phyloP scores from a whole-genome alignment of 2,888 invertebrate genomes.

The Agrotis clavis region DNA sequence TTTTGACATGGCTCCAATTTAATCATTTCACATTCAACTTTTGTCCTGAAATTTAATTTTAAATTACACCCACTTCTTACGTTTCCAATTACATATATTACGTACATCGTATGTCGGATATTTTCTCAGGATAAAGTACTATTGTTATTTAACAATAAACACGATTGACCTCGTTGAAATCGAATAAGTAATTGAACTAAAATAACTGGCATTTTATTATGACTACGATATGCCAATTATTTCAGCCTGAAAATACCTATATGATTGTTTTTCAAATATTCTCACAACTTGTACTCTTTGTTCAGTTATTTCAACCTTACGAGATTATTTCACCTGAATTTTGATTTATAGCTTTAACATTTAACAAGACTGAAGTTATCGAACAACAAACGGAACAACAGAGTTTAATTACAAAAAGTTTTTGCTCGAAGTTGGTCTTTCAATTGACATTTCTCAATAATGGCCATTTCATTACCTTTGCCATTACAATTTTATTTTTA shows the following conservation, averaged over 20 bases:
- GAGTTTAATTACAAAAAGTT: constrained; percentile 73
- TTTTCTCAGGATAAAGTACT: constrained; percentile 29
- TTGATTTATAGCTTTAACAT: constrained; percentile 74
- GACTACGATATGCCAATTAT: constrained; percentile 4
- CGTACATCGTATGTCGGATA: constrained; percentile 24
- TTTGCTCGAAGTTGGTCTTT: constrained; percentile 56
- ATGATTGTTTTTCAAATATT: constrained; percentile 48
- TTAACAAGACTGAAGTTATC: constrained; percentile 73
- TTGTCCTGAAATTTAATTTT: constrained; percentile 13
- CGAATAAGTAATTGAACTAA: constrained; percentile 34
- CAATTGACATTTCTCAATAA: constrained; percentile 67
- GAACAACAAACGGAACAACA: constrained; percentile 69
- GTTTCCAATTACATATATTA: constrained; percentile 14
- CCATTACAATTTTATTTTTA: constrained; percentile 52
- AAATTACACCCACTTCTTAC: not conserved
- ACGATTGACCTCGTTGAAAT: constrained; percentile 12
- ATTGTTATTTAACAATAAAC: constrained; percentile 18
- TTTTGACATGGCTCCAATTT: constrained; percentile 3
- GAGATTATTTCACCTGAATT: constrained; percentile 70
- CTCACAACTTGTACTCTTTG: constrained; percentile 35
- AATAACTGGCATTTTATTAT: constrained; percentile 22
- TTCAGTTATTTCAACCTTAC: constrained; percentile 62
- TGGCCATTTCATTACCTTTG: constrained; percentile 63
- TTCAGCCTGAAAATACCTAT: constrained; percentile 13
- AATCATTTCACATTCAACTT: constrained; percentile 22